Base-by-base conservation (phyloP, 2,797 vertebrate genomes). In the Luscinia luscinia region DNA sequence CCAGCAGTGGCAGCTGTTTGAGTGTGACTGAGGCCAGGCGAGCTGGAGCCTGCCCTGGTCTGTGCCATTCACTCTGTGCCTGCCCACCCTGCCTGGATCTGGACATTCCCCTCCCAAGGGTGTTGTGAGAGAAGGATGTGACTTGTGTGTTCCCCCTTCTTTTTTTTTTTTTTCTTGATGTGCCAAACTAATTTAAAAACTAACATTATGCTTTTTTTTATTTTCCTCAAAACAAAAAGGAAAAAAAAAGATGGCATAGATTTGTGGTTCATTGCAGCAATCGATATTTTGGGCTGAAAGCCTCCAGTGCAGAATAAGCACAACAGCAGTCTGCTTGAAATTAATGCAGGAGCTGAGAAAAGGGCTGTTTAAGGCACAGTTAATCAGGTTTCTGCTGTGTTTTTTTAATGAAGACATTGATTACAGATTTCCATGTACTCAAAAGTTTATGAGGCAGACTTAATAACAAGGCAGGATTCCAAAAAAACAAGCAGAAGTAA, bases 171-270 rank as follows among this genome's bases (percentile, higher is more conserved):
- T 64, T 34, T 63, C 79, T 22, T 3, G 43, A 55, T 24, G 13
- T 77, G 80, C 32, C 74, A 94, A 77, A 87, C 21, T 92, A 91
- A 89, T 94, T 93, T 96, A 96, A 97, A 67, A 90, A 82, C 59
- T 84, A 80, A 82, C 58, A 63, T 84, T 70, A 55, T 89, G 79
- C 58, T 85, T 52, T 79, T 85, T 79, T 85, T 92, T 68, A 34
- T 84, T 70, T 70, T 68, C 26, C 45, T 84, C 38, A 45, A 52
- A 51, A 57, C 12, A 34, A 51, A 45, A 58, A 52, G 3, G 15
- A 40, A 13, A 52, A 26, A 24, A 63, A 28, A 49, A 19, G 8
- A 40, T 64, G n/a, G 46, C 15, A 7, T 64, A 64, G 49, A 69
- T 89, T 68, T 3, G 5, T 72, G 69, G 64, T 91, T 84, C 76